Conservation (phyloP, 2,888 invertebrate species). For the Brachynemurus nebulosus region DNA sequence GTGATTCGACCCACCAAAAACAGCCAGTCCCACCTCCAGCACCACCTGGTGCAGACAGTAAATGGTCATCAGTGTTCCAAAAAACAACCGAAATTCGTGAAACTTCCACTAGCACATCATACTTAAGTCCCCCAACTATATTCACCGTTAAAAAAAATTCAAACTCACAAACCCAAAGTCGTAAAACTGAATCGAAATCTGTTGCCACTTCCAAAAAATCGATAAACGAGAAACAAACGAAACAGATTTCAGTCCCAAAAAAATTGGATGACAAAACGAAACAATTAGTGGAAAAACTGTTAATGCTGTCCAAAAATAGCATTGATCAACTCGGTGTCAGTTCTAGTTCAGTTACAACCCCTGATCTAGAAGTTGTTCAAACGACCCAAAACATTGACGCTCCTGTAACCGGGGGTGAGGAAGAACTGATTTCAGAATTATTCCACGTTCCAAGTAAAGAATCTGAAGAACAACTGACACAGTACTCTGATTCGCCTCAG, state of each 20-base stretch:
- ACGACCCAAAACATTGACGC: constrained; percentile 26
- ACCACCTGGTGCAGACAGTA: too few relatives aligned
- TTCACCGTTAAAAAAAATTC: neutral
- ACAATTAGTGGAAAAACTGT: constrained; percentile 34
- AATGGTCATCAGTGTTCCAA: constrained; percentile 10
- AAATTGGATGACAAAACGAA: constrained; percentile 28
- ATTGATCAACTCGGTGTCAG: constrained; percentile 35
- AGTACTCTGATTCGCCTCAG: neutral
- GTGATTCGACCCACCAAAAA: too few relatives aligned
- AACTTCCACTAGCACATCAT: constrained; percentile 27
- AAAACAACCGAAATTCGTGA: constrained; percentile 8
- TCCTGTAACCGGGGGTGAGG: neutral
- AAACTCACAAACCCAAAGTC: neutral
- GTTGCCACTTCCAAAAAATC: too few relatives aligned
- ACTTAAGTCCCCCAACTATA: constrained; percentile 28
- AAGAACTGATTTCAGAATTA: neutral
- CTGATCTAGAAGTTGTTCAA: constrained; percentile 34
- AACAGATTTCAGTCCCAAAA: neutral
- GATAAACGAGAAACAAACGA: neutral
- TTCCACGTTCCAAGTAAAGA: neutral
- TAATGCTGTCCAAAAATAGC: constrained; percentile 36
- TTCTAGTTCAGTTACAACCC: constrained; percentile 33
- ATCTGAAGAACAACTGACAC: neutral
- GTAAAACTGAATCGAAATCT: neutral
- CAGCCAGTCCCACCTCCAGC: too few relatives aligned